Percentiles rank a stretch among this genome's conserved stretches.
Conservation (phyloP, 2,113 vertebrate species). For the Hippoglossus stenolepis region DNA sequence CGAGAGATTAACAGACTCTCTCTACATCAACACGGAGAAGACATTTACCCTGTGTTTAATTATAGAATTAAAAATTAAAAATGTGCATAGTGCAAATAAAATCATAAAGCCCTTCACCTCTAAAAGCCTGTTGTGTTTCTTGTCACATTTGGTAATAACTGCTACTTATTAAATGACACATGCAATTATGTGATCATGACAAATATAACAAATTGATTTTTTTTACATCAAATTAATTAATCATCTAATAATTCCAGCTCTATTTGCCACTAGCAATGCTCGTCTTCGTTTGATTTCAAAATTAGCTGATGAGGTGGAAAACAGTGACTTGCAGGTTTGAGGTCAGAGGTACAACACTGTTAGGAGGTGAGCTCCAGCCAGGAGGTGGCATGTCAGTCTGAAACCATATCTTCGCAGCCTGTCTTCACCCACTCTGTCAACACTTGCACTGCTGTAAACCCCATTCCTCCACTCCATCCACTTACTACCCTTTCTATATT, state of each 20-base stretch:
- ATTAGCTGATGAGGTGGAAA: background rate
- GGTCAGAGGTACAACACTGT: conserved; percentile 16
- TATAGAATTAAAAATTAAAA: no score
- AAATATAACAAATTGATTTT: background rate
- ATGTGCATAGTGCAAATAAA: no score
- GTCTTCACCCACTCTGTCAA: conserved; percentile 73
- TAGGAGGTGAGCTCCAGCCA: background rate
- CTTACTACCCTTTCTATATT: conserved; percentile 72
- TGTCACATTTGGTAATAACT: no score
- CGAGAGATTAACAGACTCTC: no score
- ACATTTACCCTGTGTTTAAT: conserved; percentile 12
- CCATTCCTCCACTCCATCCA: conserved; percentile 51
- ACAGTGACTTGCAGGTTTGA: background rate
- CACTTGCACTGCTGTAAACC: conserved; percentile 56
- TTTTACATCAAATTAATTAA: no score
- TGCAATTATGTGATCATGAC: background rate
- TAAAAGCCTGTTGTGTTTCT: no score
- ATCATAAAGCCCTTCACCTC: no score
- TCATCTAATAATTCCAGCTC: background rate
- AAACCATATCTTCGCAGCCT: conserved; percentile 60
- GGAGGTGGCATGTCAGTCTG: conserved; percentile 47
- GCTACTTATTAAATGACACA: background rate
- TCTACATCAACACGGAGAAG: no score
- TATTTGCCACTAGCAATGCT: background rate
- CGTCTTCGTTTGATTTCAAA: background rate